A percentile compares a stretch with the other conserved stretches of the same genome.
Conservation (phyloP, 1,140 invertebrate species). For the Pogonomyrmex californicus region DNA sequence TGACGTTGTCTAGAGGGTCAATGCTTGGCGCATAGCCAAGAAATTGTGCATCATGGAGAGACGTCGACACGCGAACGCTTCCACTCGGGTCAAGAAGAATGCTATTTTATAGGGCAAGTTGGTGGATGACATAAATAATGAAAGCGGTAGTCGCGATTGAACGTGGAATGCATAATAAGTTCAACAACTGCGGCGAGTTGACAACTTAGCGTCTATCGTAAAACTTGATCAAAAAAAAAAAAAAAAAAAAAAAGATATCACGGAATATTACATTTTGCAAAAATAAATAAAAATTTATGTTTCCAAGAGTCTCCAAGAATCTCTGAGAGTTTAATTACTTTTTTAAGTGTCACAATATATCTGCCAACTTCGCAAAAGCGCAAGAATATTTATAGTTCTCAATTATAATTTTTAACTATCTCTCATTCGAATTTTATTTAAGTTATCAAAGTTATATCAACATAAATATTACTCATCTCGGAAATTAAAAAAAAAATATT, state of each 20-base stretch:
- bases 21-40: constrained; percentile 32
- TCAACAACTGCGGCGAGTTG: constrained; percentile 10
- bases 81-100: constrained; percentile 26
- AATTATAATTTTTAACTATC: constrained; percentile 20
- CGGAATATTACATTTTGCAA: constrained; percentile 7
- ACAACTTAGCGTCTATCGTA: constrained; percentile 13
- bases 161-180: constrained; percentile 45
- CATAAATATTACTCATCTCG: neutral
- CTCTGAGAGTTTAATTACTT: constrained; percentile 4
- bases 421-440: constrained; percentile 18
- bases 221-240: constrained; percentile 35
- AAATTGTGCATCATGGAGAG: constrained; percentile 22
- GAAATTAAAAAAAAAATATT: constrained; percentile 1
- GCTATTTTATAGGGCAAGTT: constrained; percentile 36
- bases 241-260: constrained; percentile 9
- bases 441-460: neutral
- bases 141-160: constrained; percentile 28
- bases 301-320: neutral
- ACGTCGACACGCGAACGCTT: constrained; percentile 41
- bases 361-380: neutral
- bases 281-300: constrained; percentile 15
- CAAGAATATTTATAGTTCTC: constrained; percentile 12
- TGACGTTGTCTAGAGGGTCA: constrained; percentile 38
- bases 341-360: constrained; percentile 5
- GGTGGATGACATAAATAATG: constrained; percentile 46